Evolutionary conservation across 2,113 vertebrate genomes (phyloP).

Genomic region (Halichoerus grypus): DNA sequence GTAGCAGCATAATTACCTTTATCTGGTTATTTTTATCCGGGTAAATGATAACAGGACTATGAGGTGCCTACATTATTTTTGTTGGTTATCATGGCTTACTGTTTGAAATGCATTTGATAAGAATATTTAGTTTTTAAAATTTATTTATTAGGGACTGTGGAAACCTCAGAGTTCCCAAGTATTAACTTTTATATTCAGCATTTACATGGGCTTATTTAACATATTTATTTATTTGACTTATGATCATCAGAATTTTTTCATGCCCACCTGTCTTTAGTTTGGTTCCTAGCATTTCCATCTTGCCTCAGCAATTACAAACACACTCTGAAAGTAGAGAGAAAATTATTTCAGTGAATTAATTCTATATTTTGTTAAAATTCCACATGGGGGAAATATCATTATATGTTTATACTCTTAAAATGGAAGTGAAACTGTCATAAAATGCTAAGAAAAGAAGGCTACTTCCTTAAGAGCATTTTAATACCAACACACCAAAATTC

Average conservation of each 20-base stretch:
- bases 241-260: not conserved
- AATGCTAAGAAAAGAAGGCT: conserved; percentile 51
- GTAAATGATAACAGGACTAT: not conserved
- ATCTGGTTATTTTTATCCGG: conserved; percentile 2
- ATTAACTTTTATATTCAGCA: not conserved
- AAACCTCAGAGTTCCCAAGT: conserved; percentile 2
- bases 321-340: conserved; percentile 17
- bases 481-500: not conserved
- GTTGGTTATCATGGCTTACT: not conserved
- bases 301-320: not conserved
- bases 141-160: not conserved
- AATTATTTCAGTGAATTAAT: not conserved
- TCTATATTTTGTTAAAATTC: conserved; percentile 47
- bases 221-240: conserved; percentile 16
- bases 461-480: conserved; percentile 44
- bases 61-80: not conserved
- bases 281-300: not conserved
- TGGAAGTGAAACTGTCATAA: not conserved
- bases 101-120: conserved; percentile 45
- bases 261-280: not conserved
- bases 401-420: conserved; percentile 13
- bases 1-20: not conserved
- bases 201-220: not conserved
- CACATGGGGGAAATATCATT: not conserved
- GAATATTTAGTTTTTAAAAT: conserved; percentile 7